Percentiles rank a stretch among this genome's conserved stretches.
Conservation (phyloP, 1,140 invertebrate genomes). For the Drosophila trapezifrons region DNA sequence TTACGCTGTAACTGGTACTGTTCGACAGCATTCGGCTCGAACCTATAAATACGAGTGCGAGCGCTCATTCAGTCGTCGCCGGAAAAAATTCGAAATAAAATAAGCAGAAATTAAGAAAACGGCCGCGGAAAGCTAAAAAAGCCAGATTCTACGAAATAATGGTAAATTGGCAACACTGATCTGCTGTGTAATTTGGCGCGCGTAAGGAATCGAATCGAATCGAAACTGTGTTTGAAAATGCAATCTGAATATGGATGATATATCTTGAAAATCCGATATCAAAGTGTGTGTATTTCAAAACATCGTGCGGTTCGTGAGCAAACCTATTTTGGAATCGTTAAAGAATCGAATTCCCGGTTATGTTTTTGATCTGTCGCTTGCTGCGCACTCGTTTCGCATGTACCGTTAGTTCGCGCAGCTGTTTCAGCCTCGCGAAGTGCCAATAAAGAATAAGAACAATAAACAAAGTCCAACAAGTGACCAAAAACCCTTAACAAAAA, state of each 20-base stretch:
- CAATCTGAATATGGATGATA: slow-evolving; percentile 2
- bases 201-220: no score
- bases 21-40: no score
- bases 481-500: background rate
- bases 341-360: slow-evolving; percentile 2
- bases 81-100: no score
- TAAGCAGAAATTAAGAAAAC: no score
- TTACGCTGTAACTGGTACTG: no score
- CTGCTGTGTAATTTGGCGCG: no score
- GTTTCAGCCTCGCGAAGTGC: slow-evolving; percentile 19
- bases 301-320: background rate
- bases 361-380: slow-evolving; percentile 5
- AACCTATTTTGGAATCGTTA: no score
- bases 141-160: no score
- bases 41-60: no score
- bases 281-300: background rate
- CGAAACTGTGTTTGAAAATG: slow-evolving; percentile 1
- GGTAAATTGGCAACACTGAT: no score
- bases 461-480: slow-evolving; percentile 29
- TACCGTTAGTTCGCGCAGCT: slow-evolving; percentile 34
- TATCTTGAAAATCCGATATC: background rate
- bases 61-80: no score
- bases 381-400: slow-evolving; percentile 22
- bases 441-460: slow-evolving; percentile 33
- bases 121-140: no score